Percentiles rank a stretch among this genome's conserved stretches.
Evolutionary conservation across 2,797 vertebrate genomes (phyloP).

Genomic region (Eospalax fontanierii): DNA sequence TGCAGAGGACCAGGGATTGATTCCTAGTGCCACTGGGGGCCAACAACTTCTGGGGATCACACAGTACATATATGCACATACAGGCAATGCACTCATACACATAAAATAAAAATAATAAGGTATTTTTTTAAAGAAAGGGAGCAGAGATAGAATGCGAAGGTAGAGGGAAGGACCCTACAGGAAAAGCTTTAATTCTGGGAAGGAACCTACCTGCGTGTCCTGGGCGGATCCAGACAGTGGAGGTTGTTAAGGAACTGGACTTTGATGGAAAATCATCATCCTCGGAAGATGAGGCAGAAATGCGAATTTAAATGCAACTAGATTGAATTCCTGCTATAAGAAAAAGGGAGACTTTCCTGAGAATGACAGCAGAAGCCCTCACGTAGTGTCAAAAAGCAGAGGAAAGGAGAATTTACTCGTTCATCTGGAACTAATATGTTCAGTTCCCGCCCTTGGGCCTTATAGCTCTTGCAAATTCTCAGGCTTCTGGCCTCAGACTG

Average conservation of each 20-base stretch:
- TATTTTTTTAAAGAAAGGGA: neutral
- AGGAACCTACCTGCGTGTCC: neutral
- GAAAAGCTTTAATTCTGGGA: neutral
- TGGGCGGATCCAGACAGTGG: neutral
- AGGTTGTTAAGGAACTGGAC: neutral
- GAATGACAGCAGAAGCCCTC: neutral
- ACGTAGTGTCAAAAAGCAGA: neutral
- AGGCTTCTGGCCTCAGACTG: neutral
- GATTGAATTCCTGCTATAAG: neutral
- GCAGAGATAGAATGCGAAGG: no score
- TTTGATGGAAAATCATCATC: neutral
- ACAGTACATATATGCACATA: no score
- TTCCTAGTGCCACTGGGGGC: no score
- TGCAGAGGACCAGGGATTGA: no score
- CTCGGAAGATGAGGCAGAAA: neutral
- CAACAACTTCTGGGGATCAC: no score
- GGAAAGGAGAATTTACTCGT: neutral
- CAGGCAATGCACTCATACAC: no score
- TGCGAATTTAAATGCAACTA: neutral
- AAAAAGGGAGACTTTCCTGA: neutral
- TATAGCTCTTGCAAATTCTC: neutral
- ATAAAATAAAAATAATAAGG: no score
- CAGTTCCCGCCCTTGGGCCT: no score
- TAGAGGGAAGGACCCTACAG: neutral
- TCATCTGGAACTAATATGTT: neutral